phyloP scores from a whole-genome alignment of 2,888 invertebrate genomes.

The Nomada ferruginata region DNA sequence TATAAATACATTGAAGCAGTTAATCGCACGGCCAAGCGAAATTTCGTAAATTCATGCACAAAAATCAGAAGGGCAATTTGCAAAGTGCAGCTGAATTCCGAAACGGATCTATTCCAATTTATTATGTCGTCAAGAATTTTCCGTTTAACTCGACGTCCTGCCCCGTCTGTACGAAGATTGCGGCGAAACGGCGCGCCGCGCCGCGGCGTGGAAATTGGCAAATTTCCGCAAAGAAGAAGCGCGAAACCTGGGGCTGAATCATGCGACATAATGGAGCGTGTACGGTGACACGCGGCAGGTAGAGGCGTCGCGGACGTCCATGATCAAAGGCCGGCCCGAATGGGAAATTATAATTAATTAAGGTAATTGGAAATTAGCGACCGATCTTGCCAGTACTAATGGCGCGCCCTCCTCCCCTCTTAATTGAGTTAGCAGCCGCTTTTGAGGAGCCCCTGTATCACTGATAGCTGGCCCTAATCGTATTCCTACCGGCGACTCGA shows the following conservation, averaged over 20 bases:
- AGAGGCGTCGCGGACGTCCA: slow-evolving; percentile 64
- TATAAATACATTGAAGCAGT: too few relatives aligned
- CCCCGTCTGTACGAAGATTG: neutral
- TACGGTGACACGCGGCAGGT: slow-evolving; percentile 48
- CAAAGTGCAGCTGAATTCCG: neutral
- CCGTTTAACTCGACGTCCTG: neutral
- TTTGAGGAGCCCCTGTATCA: slow-evolving; percentile 83
- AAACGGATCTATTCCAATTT: neutral
- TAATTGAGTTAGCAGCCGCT: slow-evolving; percentile 82
- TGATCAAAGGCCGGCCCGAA: slow-evolving; percentile 81
- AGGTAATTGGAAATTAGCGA: slow-evolving; percentile 82
- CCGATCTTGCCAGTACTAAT: slow-evolving; percentile 82
- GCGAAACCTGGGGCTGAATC: slow-evolving; percentile 44
- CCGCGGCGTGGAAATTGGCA: neutral
- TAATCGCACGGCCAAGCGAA: too few relatives aligned
- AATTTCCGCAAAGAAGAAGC: slow-evolving; percentile 36
- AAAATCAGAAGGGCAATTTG: neutral
- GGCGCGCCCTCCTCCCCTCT: slow-evolving; percentile 77
- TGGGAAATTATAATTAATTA: slow-evolving; percentile 82
- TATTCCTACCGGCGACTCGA: slow-evolving; percentile 80
- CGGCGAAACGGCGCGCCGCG: neutral
- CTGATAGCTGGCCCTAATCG: slow-evolving; percentile 82
- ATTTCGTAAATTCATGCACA: too few relatives aligned
- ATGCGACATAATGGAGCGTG: slow-evolving; percentile 63
- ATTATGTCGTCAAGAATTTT: neutral